phyloP scores from a whole-genome alignment of 2,888 invertebrate species.

The Sylvicola cinctus region DNA sequence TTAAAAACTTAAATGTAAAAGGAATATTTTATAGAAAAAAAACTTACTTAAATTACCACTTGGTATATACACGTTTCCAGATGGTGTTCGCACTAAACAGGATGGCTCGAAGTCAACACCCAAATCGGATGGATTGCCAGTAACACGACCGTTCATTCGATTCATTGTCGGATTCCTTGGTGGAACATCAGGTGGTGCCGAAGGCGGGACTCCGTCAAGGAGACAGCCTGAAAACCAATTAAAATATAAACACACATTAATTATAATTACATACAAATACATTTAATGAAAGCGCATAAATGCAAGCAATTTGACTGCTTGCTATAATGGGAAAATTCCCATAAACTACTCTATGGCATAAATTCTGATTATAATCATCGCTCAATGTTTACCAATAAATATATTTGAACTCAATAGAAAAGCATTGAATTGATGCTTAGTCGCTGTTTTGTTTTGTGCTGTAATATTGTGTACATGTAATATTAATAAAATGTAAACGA shows the following conservation, averaged over 20 bases:
- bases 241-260: conserved; percentile 8
- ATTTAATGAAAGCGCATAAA: background rate
- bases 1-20: background rate
- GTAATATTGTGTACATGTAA: too few species aligned
- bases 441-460: too few species aligned
- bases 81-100: conserved; percentile 76
- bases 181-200: conserved; percentile 69
- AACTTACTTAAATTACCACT: conserved; percentile 44
- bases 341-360: too few species aligned
- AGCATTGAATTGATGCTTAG: too few species aligned
- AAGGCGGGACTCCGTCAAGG: conserved; percentile 53
- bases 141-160: conserved; percentile 72
- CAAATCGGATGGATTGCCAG: conserved; percentile 55
- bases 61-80: conserved; percentile 86
- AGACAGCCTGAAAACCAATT: conserved; percentile 53
- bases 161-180: conserved; percentile 82
- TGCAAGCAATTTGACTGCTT: too few species aligned
- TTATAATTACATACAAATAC: background rate
- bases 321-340: too few species aligned
- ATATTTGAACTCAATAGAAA: too few species aligned
- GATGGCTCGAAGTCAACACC: conserved; percentile 70
- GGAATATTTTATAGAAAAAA: background rate
- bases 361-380: too few species aligned
- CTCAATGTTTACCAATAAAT: too few species aligned
- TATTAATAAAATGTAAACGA: too few species aligned